Base-by-base conservation (phyloP, 1,140 invertebrate species). In the Musca vetustissima region DNA sequence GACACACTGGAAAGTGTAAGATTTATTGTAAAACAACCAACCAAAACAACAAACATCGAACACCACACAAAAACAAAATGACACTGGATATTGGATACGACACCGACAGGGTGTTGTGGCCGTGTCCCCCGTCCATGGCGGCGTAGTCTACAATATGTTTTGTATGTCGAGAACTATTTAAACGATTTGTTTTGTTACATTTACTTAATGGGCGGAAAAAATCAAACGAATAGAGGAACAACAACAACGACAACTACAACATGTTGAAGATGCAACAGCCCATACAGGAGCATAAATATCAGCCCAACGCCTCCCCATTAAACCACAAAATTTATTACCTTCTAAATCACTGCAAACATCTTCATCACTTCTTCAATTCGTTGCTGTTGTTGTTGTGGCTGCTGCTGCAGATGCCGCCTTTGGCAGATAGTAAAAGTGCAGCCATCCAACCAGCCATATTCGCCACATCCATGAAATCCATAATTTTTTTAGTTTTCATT, bases 241-340 rank as follows among this genome's bases (percentile, higher is more conserved):
- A 4, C 61, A 21, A 15, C 25, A 64, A 14, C n/a, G 15, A 19
- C 49, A 32, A 22, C 47, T 24, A 52, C 15, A 50, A 68, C 24
- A 32, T 28, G 28, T 3, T 8, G 32, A 28, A 24, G 22, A 22
- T 17, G 48, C 7, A 24, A 28, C 17, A 21, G 48, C 36, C 6
- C 3, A 3, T 4, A 4, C 28, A 11, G 36, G 48, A n/a, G 22
- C 47, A 50, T 3, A 13, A 8, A 53, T 24, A 4, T 53, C 17
- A 65, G n/a, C 57, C 57, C 57, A 48, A 53, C 22, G 50, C 68
- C 68, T 50, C 68, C 61, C 68, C 68, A 69, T 69, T 69, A 69
- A 69, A 69, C 68, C 68, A 69, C 68, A 69, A 69, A 69, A 69
- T 69, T 69, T 69, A 69, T 69, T 69, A 59, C 68, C 68, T 55